These are phyloP conservation scores for Oceanodroma leucorhoa DNA, from an alignment of 2,797 vertebrate species.

Conservation along the genomic window DNA sequence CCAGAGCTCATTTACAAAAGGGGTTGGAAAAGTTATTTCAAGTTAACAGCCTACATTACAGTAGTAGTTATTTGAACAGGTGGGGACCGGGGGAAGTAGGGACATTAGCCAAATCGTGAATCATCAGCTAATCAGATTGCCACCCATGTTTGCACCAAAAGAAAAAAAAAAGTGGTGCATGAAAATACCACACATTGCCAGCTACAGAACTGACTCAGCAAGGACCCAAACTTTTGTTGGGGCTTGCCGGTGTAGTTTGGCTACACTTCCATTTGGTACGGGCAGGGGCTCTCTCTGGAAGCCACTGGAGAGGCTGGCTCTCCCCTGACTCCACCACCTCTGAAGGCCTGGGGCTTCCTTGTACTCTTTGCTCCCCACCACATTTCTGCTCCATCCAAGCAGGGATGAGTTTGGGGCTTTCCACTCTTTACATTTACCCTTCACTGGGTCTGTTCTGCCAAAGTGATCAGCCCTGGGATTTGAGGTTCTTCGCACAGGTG, in stretches of 20 bases:
- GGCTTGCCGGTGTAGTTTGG: neutral
- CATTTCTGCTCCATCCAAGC: neutral
- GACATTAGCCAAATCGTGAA: slow-evolving; percentile 60
- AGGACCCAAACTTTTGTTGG: neutral
- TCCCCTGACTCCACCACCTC: neutral
- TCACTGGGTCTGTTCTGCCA: neutral
- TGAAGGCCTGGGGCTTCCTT: neutral
- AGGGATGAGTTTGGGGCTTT: neutral
- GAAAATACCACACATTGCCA: neutral
- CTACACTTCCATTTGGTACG: neutral
- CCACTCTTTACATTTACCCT: neutral
- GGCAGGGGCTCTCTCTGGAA: neutral
- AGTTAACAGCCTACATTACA: slow-evolving; percentile 43
- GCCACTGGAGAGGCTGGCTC: neutral
- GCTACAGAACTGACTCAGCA: slow-evolving; percentile 34
- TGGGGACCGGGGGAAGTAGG: slow-evolving; percentile 55
- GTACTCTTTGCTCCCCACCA: neutral
- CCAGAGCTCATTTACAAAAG: slow-evolving; percentile 41
- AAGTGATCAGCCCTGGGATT: fast-evolving
- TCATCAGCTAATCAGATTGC: slow-evolving; percentile 59
- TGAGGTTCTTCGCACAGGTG: neutral
- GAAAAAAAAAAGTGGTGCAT: neutral
- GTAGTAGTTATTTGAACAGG: slow-evolving; percentile 60
- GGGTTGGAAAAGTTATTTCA: slow-evolving; percentile 32
- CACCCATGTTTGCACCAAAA: slow-evolving; percentile 51